These are phyloP conservation scores for Pteropus alecto DNA, from an alignment of 2,113 vertebrate species.

Conservation along the genomic window DNA sequence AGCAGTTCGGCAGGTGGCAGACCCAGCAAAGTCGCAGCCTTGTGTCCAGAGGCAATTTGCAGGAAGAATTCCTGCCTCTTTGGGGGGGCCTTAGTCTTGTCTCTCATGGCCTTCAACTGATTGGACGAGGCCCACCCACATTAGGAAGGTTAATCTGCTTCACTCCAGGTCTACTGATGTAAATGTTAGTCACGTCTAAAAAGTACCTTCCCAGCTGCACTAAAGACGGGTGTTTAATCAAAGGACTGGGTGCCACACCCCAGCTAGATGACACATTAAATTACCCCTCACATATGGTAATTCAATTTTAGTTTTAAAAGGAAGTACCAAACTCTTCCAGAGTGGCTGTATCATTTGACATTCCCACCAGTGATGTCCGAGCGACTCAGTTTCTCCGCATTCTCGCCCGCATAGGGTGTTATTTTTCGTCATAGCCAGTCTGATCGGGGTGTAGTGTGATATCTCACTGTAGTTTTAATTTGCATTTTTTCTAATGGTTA, in stretches of 20 bases:
- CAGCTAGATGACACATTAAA: accelerated
- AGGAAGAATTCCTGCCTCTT: not conserved
- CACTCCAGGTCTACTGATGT: not conserved
- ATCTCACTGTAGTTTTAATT: not conserved
- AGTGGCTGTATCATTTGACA: not conserved
- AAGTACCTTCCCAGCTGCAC: not conserved
- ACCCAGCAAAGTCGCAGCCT: accelerated
- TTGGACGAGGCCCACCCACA: not conserved
- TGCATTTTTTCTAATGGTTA: too few species aligned
- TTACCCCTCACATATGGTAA: too few species aligned
- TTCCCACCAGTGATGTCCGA: accelerated
- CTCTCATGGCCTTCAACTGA: not conserved
- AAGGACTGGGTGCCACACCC: accelerated
- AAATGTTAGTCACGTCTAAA: not conserved
- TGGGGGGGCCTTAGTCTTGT: accelerated
- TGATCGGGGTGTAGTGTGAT: not conserved
- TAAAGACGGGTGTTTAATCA: not conserved
- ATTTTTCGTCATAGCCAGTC: accelerated
- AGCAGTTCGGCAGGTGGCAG: not conserved
- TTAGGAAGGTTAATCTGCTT: too few species aligned
- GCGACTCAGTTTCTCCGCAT: accelerated
- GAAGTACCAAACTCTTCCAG: not conserved
- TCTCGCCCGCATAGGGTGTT: accelerated
- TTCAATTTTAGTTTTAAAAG: not conserved
- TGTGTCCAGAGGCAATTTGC: not conserved